These are phyloP conservation scores for Trididemnum miniatum DNA, from an alignment of 23 tunicate species.

Conservation along the genomic window DNA sequence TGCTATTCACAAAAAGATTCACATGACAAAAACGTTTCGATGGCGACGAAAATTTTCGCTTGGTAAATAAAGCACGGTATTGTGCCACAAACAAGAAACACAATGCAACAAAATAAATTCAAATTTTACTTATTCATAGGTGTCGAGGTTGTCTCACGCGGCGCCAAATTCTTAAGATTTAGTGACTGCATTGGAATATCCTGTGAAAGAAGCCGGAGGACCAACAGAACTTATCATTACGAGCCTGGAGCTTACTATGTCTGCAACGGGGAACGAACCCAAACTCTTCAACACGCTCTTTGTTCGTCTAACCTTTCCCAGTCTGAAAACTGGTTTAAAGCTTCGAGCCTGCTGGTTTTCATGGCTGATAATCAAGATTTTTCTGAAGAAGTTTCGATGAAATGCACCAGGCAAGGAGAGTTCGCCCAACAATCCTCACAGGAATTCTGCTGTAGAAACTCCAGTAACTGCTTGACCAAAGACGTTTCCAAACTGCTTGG, in stretches of 20 bases:
- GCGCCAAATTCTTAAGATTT: too few species aligned
- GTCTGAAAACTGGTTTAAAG: neutral
- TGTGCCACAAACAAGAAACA: too few species aligned
- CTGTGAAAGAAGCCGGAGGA: too few species aligned
- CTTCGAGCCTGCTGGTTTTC: neutral
- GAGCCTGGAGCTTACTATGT: conserved; percentile 1
- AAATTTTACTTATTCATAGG: too few species aligned
- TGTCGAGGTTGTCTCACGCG: too few species aligned
- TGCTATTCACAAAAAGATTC: too few species aligned
- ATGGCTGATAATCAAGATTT: neutral
- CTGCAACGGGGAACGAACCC: neutral
- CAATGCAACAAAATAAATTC: too few species aligned
- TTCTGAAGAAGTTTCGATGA: too few species aligned
- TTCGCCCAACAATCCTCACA: neutral
- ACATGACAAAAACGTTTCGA: too few species aligned
- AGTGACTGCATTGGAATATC: too few species aligned
- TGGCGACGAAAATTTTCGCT: too few species aligned
- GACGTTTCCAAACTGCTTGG: neutral
- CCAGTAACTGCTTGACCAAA: conserved; percentile 1
- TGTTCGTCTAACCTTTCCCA: neutral
- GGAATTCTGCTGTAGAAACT: conserved; percentile 13
- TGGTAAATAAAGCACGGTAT: too few species aligned
- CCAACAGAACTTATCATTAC: neutral
- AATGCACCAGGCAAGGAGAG: neutral
- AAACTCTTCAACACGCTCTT: neutral